These are phyloP conservation scores for Dendrophyllia cribrosa DNA, from an alignment of 64 coral and sea anemone genomes.

Conservation along the genomic window DNA sequence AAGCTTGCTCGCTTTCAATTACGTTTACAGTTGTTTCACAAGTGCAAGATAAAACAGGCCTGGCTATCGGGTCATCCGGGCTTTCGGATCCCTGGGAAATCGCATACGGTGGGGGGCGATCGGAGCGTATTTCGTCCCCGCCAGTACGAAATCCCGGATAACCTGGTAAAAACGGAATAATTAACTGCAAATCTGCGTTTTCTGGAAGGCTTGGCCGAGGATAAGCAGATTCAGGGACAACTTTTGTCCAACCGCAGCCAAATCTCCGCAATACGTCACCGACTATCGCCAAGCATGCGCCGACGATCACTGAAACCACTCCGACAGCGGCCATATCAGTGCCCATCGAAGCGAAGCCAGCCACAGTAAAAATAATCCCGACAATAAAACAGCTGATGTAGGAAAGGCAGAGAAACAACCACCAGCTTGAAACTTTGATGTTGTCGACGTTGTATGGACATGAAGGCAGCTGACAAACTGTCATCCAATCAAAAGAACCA, in stretches of 20 bases:
- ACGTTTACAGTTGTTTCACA: neutral
- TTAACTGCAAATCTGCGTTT: neutral
- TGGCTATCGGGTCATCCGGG: neutral
- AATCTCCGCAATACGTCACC: constrained; percentile 16
- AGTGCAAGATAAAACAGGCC: neutral
- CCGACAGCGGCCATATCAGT: constrained; percentile 44
- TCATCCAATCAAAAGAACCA: neutral
- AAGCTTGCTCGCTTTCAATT: neutral
- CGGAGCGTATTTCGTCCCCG: neutral
- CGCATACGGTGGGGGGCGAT: constrained; percentile 3
- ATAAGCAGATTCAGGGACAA: neutral
- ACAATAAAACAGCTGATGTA: constrained; percentile 12
- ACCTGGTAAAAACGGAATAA: constrained; percentile 23
- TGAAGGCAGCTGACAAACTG: neutral
- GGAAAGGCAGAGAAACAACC: constrained; percentile 29
- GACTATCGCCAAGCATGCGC: constrained; percentile 33
- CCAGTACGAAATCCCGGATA: constrained; percentile 32
- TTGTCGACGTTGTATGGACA: constrained; percentile 9
- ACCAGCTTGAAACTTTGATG: constrained; percentile 16
- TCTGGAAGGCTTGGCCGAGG: neutral
- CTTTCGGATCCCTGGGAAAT: neutral
- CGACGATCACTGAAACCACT: constrained; percentile 14
- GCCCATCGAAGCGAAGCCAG: constrained; percentile 23
- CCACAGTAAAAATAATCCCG: constrained; percentile 8
- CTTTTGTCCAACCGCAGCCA: constrained; percentile 16